Evolutionary conservation across 2,113 vertebrate species (phyloP), one percentile per base, ranked within the genome.

Genomic region (Ploceus nigricollis): DNA sequence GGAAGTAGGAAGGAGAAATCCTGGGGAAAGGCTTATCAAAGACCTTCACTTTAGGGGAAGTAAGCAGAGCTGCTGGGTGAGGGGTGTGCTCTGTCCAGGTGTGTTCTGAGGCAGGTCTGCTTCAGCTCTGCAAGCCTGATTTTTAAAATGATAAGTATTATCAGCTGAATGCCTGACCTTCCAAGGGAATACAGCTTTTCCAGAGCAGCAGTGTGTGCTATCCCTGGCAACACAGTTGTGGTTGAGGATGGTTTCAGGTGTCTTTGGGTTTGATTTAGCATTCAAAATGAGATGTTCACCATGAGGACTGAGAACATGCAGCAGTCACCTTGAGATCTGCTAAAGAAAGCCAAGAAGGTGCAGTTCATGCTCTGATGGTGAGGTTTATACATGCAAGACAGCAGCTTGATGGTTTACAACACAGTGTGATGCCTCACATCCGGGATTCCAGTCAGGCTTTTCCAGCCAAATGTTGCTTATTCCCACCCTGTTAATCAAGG

Each of bases 221-320:
- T 8, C 25, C 3, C 47, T 71, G 83, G 28, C 27, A n/a, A 27
- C 21, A 5, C 0, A 1, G 48, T 48, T 6, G 17, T 2, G 4
- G 42, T 44, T 65, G 37, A 47, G 70, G 17, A 60, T 28, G 37
- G 18, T 57, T 87, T 75, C n/a, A 28, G 1, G 30, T 63, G 30
- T 37, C 19, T 54, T 78, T 71, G 65, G 70, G 19, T 56, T 94
- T 6, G 9, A 58, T 75, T 73, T 58, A 50, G 33, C 27, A 13
- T 33, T 87, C 18, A 15, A 16, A 60, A 3, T 37, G 53, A 61
- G 31, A 9, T 24, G 6, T 42, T 79, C 63, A 65, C 18, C 42
- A 11, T 53, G 30, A n/a, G 27, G 53, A 9, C 37, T 79, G 54
- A 80, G 53, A 91, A 11, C 0, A 0, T 33, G 45, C 63, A 63